Evolutionary conservation across 2,888 invertebrate species (phyloP), one percentile per base, ranked within the genome.

Genomic region (Cremastinae sp.): DNA sequence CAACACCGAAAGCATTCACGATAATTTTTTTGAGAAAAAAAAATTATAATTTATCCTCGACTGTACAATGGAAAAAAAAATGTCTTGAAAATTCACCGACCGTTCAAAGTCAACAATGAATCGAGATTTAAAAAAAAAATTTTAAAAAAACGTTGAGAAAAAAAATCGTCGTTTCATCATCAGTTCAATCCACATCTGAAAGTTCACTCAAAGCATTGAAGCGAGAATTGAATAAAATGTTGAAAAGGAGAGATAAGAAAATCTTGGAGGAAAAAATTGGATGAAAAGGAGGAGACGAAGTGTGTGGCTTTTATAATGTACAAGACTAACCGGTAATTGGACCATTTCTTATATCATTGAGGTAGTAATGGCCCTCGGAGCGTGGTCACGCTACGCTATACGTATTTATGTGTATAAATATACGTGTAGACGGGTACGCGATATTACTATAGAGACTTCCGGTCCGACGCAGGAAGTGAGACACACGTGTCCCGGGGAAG

Each of bases 381-480:
- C 84, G 83, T 84, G 86, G 84, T 87, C 86, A 86, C 84, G 87
- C 86, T 86, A 85, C 85, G 22, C 12, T 53, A 28, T 83, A 84
- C 84, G 28, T 28, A 28, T 28, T 5, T 28, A 5, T 28, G 28
- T 28, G 28, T 28, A 28, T 28, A 28, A 28, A 28, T 28, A 28
- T 28, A 28, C 28, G 28, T 28, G 28, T 28, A 28, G 28, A 28
- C 28, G 28, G 83, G 82, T 82, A 82, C 84, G 84, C 84, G 83
- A 84, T 85, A 86, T 86, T 88, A 88, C 88, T 87, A 86, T 86
- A 85, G 86, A 86, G 87, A 87, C 88, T 88, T 88, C 88, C 88
- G 88, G 88, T 83, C 86, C 83, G 82, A 74, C 78, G 81, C 86
- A 87, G 88, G 88, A 88, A 88, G 87, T 84, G 85, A 86, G 84